Evolutionary conservation across 2,797 vertebrate genomes (phyloP).

Genomic region (Falco columbarius): DNA sequence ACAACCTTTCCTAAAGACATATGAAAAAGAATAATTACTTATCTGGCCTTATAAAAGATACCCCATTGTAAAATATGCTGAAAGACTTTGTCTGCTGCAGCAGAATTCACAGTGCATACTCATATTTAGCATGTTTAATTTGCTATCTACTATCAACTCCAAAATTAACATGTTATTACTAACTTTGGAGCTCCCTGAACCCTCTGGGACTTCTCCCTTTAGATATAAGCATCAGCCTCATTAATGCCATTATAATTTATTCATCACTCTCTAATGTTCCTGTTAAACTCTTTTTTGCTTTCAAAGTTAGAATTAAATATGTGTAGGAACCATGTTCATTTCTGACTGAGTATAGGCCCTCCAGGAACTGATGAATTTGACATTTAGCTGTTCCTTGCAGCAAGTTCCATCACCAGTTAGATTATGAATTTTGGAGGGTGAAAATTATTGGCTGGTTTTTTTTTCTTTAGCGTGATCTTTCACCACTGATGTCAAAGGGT

Average conservation of each 20-base stretch:
- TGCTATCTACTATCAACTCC: constrained; percentile 38
- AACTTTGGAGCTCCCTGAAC: constrained; percentile 1
- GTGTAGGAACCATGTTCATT: constrained; percentile 20
- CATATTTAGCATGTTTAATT: constrained; percentile 32
- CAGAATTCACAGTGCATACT: not conserved
- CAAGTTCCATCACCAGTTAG: not conserved
- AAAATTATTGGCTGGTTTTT: not conserved
- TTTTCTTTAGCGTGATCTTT: not conserved
- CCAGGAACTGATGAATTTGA: not conserved
- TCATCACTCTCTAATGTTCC: constrained; percentile 57
- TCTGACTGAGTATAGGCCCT: constrained; percentile 24
- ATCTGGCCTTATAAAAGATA: not conserved
- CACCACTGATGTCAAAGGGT: not conserved
- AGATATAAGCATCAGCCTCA: constrained; percentile 23
- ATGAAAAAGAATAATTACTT: not conserved
- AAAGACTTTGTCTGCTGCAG: not conserved
- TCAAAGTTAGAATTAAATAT: constrained; percentile 41
- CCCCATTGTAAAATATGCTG: not conserved
- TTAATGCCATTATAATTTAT: constrained; percentile 59
- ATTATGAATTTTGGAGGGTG: not conserved
- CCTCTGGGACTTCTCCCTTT: constrained; percentile 38
- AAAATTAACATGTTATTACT: constrained; percentile 61
- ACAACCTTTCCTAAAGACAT: not conserved
- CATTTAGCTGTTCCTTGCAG: constrained; percentile 1
- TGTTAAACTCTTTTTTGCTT: constrained; percentile 43